Evolutionary conservation across 2,797 vertebrate genomes (phyloP).

Genomic region (Pterois miles): DNA sequence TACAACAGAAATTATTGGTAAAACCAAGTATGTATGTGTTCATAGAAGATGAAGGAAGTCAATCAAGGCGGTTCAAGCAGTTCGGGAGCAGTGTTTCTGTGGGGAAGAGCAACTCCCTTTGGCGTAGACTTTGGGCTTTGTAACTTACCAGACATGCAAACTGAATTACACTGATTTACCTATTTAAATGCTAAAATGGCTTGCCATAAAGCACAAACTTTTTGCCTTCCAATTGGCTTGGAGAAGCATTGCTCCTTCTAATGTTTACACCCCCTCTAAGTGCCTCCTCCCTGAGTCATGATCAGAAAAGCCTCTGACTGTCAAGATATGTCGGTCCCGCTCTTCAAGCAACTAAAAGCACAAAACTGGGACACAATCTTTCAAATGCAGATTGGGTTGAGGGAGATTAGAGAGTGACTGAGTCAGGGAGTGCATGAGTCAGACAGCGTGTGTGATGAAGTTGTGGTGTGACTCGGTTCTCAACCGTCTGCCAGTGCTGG

Average conservation of each 20-base stretch:
- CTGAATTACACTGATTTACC: too few relatives aligned
- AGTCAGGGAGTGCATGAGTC: slow-evolving; percentile 29
- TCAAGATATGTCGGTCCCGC: neutral
- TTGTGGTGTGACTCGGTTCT: slow-evolving; percentile 44
- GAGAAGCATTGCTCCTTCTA: neutral
- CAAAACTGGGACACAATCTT: neutral
- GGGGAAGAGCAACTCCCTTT: too few relatives aligned
- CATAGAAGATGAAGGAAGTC: too few relatives aligned
- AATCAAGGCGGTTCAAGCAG: too few relatives aligned
- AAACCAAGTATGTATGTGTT: too few relatives aligned
- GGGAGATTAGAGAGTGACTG: slow-evolving; percentile 31
- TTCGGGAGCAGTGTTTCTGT: too few relatives aligned
- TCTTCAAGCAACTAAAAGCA: slow-evolving; percentile 20
- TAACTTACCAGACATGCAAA: too few relatives aligned
- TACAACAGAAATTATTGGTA: neutral
- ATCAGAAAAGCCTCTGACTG: slow-evolving; percentile 1
- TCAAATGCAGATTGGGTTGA: slow-evolving; percentile 33
- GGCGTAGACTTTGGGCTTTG: too few relatives aligned
- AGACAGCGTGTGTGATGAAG: slow-evolving; percentile 37
- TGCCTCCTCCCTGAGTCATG: neutral
- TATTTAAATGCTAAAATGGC: neutral
- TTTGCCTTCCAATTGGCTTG: neutral
- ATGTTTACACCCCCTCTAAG: neutral
- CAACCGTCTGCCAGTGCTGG: slow-evolving; percentile 50
- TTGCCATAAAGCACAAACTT: neutral